A percentile compares a stretch with the other conserved stretches of the same genome.
These are phyloP conservation scores for Oxygymnocypris stewartii DNA, from an alignment of 2,113 vertebrate genomes.

Conservation along the genomic window DNA sequence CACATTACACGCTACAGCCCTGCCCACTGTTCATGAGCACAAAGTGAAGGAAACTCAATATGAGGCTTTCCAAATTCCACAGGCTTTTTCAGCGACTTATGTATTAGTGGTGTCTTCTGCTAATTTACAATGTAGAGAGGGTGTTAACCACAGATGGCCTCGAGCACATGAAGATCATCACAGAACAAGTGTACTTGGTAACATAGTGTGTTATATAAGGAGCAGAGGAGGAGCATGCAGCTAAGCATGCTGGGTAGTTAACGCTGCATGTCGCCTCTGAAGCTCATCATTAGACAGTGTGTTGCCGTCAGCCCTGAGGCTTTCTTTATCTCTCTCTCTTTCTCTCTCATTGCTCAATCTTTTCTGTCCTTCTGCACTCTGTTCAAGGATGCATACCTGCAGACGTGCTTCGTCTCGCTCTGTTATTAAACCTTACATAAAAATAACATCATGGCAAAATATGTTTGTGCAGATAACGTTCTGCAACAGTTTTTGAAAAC, in stretches of 20 bases:
- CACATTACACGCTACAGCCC: conserved; percentile 49
- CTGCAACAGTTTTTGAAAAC: background rate
- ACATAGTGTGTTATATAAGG: conserved; percentile 2
- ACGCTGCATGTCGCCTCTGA: background rate
- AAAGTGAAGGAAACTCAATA: conserved; percentile 62
- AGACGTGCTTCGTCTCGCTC: conserved; percentile 26
- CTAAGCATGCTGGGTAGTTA: conserved; percentile 11
- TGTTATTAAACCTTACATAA: conserved; percentile 17
- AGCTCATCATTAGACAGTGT: background rate
- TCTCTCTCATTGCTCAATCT: background rate
- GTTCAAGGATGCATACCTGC: conserved; percentile 22
- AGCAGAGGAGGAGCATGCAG: background rate
- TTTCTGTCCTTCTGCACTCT: background rate
- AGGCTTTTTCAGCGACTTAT: background rate
- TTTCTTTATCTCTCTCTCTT: conserved; percentile 15
- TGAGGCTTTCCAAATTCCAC: conserved; percentile 30
- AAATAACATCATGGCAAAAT: conserved; percentile 21
- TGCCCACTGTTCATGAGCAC: conserved; percentile 57
- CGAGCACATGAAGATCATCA: background rate
- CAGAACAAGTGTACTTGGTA: conserved; percentile 8
- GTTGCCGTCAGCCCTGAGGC: conserved; percentile 25
- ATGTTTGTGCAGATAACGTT: background rate
- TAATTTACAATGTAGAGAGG: conserved; percentile 30
- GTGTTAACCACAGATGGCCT: conserved; percentile 3
- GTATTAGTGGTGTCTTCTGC: background rate